phyloP scores from a whole-genome alignment of 2,797 vertebrate species.

The Silurus lanzhouensis region DNA sequence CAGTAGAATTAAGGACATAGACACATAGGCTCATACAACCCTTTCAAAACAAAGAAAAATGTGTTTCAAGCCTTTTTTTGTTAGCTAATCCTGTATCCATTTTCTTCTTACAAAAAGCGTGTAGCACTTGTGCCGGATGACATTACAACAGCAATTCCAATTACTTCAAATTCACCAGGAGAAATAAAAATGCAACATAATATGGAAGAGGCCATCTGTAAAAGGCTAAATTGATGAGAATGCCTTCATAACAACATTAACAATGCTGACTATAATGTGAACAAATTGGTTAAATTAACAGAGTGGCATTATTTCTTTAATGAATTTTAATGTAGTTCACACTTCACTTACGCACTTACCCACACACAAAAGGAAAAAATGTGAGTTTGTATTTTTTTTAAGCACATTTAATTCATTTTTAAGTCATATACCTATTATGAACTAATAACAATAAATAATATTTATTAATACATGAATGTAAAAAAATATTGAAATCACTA shows the following conservation, averaged over 20 bases:
- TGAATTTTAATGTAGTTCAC: background rate
- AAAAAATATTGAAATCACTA: too few relatives aligned
- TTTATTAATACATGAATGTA: too few relatives aligned
- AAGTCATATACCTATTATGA: too few relatives aligned
- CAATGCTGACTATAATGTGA: background rate
- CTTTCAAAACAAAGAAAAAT: background rate
- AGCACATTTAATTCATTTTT: background rate
- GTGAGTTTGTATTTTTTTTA: background rate
- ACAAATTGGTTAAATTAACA: background rate
- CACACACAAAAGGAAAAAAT: background rate
- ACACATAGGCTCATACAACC: background rate
- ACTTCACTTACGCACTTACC: background rate
- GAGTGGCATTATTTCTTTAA: background rate
- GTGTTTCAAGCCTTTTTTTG: background rate
- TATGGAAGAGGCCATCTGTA: constrained; percentile 2
- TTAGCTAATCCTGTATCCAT: background rate
- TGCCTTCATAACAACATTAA: background rate
- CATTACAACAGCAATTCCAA: background rate
- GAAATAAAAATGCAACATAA: background rate
- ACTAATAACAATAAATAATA: too few relatives aligned
- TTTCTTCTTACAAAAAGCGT: background rate
- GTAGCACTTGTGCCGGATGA: background rate
- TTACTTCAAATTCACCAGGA: background rate
- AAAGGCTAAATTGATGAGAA: background rate
- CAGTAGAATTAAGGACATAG: background rate